A percentile compares a stretch with the other conserved stretches of the same genome.
These are phyloP conservation scores for Pangasius macronema DNA, from an alignment of 2,797 vertebrate species.

Conservation along the genomic window DNA sequence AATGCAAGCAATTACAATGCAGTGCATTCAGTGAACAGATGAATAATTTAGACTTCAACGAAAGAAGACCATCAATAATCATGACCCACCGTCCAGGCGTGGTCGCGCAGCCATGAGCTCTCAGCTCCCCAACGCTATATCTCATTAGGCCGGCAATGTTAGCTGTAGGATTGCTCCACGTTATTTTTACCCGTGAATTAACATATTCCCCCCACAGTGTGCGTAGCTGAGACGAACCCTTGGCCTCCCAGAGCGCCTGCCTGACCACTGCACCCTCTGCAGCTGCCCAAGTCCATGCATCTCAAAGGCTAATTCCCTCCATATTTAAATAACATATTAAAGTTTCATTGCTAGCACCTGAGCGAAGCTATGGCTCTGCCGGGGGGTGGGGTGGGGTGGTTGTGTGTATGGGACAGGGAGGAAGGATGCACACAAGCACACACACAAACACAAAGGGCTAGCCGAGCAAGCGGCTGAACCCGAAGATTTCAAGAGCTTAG, in stretches of 20 bases:
- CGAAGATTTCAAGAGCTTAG: slow-evolving; percentile 52
- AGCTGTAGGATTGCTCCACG: slow-evolving; percentile 49
- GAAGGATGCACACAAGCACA: slow-evolving; percentile 16
- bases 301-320: slow-evolving; percentile 79
- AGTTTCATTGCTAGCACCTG: slow-evolving; percentile 89
- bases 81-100: slow-evolving; percentile 21
- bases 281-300: slow-evolving; percentile 61
- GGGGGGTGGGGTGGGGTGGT: slow-evolving; percentile 70
- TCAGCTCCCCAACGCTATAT: slow-evolving; percentile 38
- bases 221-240: slow-evolving; percentile 45
- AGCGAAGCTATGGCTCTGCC: slow-evolving; percentile 64
- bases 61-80: slow-evolving; percentile 46
- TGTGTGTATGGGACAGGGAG: slow-evolving; percentile 67
- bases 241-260: slow-evolving; percentile 56
- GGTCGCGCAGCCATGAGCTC: slow-evolving; percentile 21
- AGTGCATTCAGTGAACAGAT: slow-evolving; percentile 14
- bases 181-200: slow-evolving; percentile 55
- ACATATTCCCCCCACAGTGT: slow-evolving; percentile 51
- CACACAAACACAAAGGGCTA: slow-evolving; percentile 41
- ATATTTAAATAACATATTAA: slow-evolving; percentile 92
- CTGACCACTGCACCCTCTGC: slow-evolving; percentile 67
- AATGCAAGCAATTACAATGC: slow-evolving; percentile 35
- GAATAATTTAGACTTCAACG: slow-evolving; percentile 39
- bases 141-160: slow-evolving; percentile 54
- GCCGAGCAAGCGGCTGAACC: slow-evolving; percentile 19